Evolutionary conservation across 1,140 invertebrate genomes (phyloP), one percentile per base, ranked within the genome.

Genomic region (Eumeta japonica): DNA sequence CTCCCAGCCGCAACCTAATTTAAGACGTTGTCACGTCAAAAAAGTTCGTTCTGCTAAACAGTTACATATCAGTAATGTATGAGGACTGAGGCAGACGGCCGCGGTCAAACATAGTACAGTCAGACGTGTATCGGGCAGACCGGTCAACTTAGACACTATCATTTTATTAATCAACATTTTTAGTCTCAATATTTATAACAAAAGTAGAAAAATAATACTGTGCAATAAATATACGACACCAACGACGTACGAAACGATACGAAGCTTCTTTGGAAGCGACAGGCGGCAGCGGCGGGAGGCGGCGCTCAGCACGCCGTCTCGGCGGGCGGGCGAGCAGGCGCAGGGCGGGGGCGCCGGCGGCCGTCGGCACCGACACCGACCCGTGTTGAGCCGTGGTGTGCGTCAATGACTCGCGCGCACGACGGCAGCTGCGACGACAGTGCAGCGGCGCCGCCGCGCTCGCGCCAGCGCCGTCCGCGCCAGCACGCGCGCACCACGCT

Each of bases 381-480:
- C n/a, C n/a, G 78, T 77, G 52, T 84, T 83, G n/a, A 41, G 84
- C 83, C 16, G 84, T 86, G 46, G 86, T 86, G 59, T 86, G 82
- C 33, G 84, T 86, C 28, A 85, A 78, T 24, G 82, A 84, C 54
- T 86, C 86, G 16, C 84, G n/a, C 85, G 72, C 87, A 81, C 16
- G 87, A 89, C 15, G 86, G 86, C 63, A 86, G 75, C 14, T n/a
- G 20, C n/a, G 20, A 24, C 7, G 20, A n/a, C 7, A n/a, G 7
- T 7, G 20, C 20, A n/a, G 20, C 20, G 20, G 20, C 20, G 33
- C 40, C 30, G 33, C 34, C 16, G 30, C 75, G 73, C 18, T 75
- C 73, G 38, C 74, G 78, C 18, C 38, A 29, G 66, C 79, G 46
- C 59, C 76, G 52, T 49, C 52, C 24, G 75, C 46, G 52, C 71